Evolutionary conservation across 2,888 invertebrate species (phyloP).

Genomic region (Reticulitermes lucifugus): DNA sequence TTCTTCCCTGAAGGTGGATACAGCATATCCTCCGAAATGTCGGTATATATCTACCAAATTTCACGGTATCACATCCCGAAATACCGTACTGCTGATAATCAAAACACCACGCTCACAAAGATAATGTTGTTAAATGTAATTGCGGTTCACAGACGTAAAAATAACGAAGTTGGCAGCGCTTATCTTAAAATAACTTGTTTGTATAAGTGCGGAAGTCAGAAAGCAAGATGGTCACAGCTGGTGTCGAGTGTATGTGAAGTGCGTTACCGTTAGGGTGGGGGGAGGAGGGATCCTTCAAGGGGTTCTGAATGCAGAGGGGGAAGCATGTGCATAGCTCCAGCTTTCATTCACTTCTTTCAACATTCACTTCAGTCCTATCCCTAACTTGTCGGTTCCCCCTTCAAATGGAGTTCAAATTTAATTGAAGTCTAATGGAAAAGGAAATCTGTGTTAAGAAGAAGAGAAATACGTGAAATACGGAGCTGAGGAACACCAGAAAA

Average conservation of each 20-base stretch:
- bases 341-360: conserved; percentile 1
- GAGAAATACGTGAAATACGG: neutral
- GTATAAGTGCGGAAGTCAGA: neutral
- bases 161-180: neutral
- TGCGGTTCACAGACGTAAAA: no score
- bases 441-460: neutral
- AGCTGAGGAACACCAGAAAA: neutral
- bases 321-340: neutral
- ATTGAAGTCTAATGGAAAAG: conserved; percentile 7
- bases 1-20: no score
- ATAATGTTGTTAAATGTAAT: no score
- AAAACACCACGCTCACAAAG: no score
- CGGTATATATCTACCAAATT: no score
- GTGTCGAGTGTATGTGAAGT: neutral
- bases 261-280: neutral
- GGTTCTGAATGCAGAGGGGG: neutral
- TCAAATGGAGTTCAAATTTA: neutral
- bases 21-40: no score
- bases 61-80: no score
- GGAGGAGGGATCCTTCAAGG: neutral
- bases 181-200: no score
- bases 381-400: neutral
- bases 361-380: neutral
- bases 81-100: no score
- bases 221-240: conserved; percentile 23